Base-by-base conservation (phyloP, 2,888 invertebrate species). In the Cantharis rustica region DNA sequence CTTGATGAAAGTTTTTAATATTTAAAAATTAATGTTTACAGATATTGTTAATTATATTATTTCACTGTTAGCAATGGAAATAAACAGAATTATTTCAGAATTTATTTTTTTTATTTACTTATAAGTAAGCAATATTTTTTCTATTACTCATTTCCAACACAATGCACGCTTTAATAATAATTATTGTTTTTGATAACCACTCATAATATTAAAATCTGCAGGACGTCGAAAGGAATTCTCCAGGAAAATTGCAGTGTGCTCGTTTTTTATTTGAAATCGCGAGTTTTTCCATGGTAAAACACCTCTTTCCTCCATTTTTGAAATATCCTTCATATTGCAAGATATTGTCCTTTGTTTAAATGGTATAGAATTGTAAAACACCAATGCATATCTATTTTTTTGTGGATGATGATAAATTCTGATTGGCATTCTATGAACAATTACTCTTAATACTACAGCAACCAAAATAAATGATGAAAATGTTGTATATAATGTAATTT, bases 191-290 rank as follows among this genome's bases (percentile, higher is more conserved):
- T 86, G 85, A 76, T 84, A 79, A 10, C 87, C 87, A 72, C 87
- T 77, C 87, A 88, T 86, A 61, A 87, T 84, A 81, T 84, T 82
- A 63, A 87, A 84, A 83, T 88, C 88, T 23, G 85, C 84, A 15
- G 88, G 86, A 75, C 80, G 83, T 75, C 86, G 81, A 76, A 88
- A 88, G 72, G 81, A 85, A 61, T 85, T 77, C 16, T 87, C 86
- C 0, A 87, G 17, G 69, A 88, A 77, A 72, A 87, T 82, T 15
- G 85, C 71, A 69, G 76, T 81, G 63, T 81, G 79, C 26, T 81
- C 76, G 73, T 82, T 78, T 23, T 83, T 79, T 47, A 86, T 76
- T 68, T 81, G 70, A 80, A 84, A 88, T 61, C 76, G 80, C 31
- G 75, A 76, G 13, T 86, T 82, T 69, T 77, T 84, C 87, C 86